Conservation (phyloP, 2,888 invertebrate genomes). For the Darwinula stevensoni region DNA sequence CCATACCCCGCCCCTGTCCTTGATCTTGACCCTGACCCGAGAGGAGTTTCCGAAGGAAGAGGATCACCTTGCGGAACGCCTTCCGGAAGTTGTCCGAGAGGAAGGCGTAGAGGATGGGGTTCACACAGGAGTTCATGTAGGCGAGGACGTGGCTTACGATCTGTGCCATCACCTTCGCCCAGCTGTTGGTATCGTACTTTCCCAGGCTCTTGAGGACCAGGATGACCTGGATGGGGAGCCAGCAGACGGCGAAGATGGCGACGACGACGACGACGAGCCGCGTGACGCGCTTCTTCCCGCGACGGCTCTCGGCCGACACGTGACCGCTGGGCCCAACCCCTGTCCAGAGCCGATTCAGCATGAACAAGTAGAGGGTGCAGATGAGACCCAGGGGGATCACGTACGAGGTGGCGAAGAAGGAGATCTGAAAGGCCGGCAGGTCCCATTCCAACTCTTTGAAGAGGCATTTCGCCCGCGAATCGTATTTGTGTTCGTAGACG, state of each 20-base stretch:
- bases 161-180: constrained; percentile 34
- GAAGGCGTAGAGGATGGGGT: constrained; percentile 78
- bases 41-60: too few relatives aligned
- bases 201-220: constrained; percentile 42
- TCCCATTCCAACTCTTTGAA: constrained; percentile 25
- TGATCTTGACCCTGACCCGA: too few relatives aligned
- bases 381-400: constrained; percentile 59
- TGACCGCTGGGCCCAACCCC: constrained; percentile 31
- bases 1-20: too few relatives aligned
- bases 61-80: constrained; percentile 27
- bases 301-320: constrained; percentile 44
- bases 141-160: constrained; percentile 50
- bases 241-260: constrained; percentile 68
- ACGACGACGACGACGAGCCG: constrained; percentile 73
- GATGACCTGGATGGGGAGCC: constrained; percentile 75
- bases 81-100: constrained; percentile 77
- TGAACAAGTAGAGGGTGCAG: constrained; percentile 56
- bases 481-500: constrained; percentile 19
- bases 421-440: constrained; percentile 31
- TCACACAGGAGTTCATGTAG: constrained; percentile 80
- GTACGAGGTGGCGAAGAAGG: constrained; percentile 63
- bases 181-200: constrained; percentile 30
- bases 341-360: constrained; percentile 62
- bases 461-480: constrained; percentile 26
- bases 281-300: constrained; percentile 63